These are phyloP conservation scores for Apteryx owenii DNA, from an alignment of 2,113 vertebrate species.

Conservation along the genomic window DNA sequence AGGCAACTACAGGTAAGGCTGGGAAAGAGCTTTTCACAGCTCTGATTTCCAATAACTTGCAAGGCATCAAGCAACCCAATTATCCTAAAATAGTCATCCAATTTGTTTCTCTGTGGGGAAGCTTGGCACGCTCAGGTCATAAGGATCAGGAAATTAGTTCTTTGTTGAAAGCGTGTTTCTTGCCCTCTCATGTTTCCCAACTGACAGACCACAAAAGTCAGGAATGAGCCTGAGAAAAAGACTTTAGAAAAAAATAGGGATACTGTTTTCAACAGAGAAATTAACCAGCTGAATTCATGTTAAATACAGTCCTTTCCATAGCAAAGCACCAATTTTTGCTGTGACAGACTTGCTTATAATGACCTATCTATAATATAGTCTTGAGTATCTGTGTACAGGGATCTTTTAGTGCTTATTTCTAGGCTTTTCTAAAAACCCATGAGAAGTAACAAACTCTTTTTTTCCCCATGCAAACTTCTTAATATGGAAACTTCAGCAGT, in stretches of 20 bases:
- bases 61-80: slow-evolving; percentile 62
- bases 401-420: not conserved
- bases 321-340: not conserved
- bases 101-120: slow-evolving; percentile 74
- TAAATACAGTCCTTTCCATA: not conserved
- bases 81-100: slow-evolving; percentile 69
- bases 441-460: not conserved
- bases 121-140: slow-evolving; percentile 18
- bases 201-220: slow-evolving; percentile 4
- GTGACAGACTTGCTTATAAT: not conserved
- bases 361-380: not conserved
- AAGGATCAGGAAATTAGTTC: slow-evolving; percentile 62
- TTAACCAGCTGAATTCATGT: not conserved
- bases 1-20: slow-evolving; percentile 45
- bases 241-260: slow-evolving; percentile 7
- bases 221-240: not conserved
- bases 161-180: slow-evolving; percentile 23
- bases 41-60: slow-evolving; percentile 60
- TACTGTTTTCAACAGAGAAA: not conserved
- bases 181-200: slow-evolving; percentile 56
- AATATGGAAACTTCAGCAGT: slow-evolving; percentile 30
- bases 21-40: slow-evolving; percentile 43
- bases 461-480: slow-evolving; percentile 17
- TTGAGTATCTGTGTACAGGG: not conserved
- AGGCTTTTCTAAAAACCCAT: not conserved